phyloP scores from a whole-genome alignment of 2,113 vertebrate species.

The Daubentonia madagascariensis region DNA sequence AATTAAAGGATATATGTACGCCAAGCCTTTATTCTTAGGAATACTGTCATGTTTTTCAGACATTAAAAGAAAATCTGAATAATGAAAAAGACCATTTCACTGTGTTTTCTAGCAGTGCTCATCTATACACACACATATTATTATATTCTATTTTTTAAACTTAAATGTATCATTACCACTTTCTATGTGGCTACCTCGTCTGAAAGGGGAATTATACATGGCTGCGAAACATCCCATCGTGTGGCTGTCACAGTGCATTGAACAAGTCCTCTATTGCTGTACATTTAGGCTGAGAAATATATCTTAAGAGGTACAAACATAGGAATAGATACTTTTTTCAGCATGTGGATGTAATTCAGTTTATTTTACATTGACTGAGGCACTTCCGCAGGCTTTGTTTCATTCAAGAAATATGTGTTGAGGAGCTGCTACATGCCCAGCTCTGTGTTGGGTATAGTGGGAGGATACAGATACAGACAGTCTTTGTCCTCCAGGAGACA shows the following conservation, averaged over 20 bases:
- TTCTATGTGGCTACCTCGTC: background rate
- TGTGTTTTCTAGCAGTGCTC: background rate
- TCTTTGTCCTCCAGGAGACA: slow-evolving; percentile 1
- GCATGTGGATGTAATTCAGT: background rate
- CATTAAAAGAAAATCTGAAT: background rate
- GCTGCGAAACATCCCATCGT: background rate
- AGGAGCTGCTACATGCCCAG: background rate
- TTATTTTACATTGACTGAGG: background rate
- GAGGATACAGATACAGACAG: background rate
- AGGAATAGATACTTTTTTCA: background rate
- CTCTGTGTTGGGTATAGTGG: background rate
- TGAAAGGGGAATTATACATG: background rate
- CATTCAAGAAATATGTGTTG: background rate
- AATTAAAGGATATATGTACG: background rate
- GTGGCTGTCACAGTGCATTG: background rate
- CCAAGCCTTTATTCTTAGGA: background rate
- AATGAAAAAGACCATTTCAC: background rate
- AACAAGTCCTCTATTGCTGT: background rate
- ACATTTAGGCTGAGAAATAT: background rate
- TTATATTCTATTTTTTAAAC: background rate
- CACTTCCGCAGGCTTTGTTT: background rate
- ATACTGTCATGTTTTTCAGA: background rate
- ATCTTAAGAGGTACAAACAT: background rate
- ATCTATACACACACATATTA: no score
- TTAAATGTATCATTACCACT: background rate